Evolutionary conservation across 2,888 invertebrate species (phyloP), one percentile per base, ranked within the genome.

Genomic region (Dynastes tityus): DNA sequence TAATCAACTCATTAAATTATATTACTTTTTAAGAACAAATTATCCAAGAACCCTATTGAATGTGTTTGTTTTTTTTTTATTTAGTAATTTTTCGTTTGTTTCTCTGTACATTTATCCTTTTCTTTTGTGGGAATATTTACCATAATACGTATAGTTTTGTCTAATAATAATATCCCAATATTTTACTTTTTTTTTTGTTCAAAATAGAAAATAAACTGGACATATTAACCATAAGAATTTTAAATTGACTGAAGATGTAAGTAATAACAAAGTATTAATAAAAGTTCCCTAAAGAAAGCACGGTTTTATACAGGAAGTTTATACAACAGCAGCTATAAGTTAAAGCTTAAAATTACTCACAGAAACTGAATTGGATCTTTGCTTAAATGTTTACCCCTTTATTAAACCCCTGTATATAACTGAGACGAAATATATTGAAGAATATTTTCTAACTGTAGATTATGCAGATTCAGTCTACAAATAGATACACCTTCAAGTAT

Each of bases 1-100:
- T 76, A 75, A 64, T 76, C 67, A 76, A 65, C 67, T 76, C 51
- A 67, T 37, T 67, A 77, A 76, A 65, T 76, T 77, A 74, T n/a
- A 74, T 68, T 51, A 29, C 11, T 51, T 68, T 75, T 63, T 63
- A 64, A 37, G 73, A 75, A 64, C 61, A 75, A 73, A 63, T 64
- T 22, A 32, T 49, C 74, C 22, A 75, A 40, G 40, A 51, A 49
- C 22, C 64, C 45, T 8, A 68, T 68, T 67, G n/a, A 68, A 68
- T 68, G 68, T 68, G 63, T 75, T 68, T 68, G 68, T 68, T 77
- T 77, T 67, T 51, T 51, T 76, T 68, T 29, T 67, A 27, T 65
- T 53, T 55, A 55, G 53, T 45, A 37, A 16, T 45, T 74, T 61
- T 58, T 40, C 40, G 2, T 16, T 53, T 76, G 53, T 76, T 68